A percentile compares a stretch with the other conserved stretches of the same genome.
phyloP scores from a whole-genome alignment of 2,888 invertebrate genomes.

The Auanema sp. region DNA sequence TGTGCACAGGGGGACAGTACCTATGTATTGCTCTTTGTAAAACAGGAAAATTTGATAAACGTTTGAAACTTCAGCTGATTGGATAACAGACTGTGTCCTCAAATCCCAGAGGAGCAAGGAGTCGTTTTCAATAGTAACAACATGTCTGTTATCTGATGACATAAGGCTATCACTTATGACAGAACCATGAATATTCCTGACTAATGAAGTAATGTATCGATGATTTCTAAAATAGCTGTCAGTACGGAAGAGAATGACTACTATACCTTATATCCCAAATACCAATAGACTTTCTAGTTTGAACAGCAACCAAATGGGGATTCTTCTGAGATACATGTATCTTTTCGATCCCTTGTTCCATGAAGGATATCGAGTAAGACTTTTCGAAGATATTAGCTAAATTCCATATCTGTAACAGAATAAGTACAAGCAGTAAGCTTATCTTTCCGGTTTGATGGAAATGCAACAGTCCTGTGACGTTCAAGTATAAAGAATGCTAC shows the following conservation, averaged over 20 bases:
- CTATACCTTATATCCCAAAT: constrained; percentile 73
- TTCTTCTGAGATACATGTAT: constrained; percentile 74
- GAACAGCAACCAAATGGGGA: constrained; percentile 80
- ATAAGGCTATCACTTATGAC: constrained; percentile 52
- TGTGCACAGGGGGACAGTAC: constrained; percentile 8
- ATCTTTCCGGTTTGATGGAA: neutral
- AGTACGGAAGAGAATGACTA: no score
- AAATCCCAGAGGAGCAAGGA: constrained; percentile 56
- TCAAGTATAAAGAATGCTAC: constrained; percentile 67
- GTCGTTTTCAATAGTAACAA: constrained; percentile 42
- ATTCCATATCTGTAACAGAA: constrained; percentile 76
- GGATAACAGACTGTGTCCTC: constrained; percentile 51
- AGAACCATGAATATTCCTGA: constrained; percentile 55
- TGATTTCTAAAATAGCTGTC: constrained; percentile 33
- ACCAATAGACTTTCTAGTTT: constrained; percentile 89
- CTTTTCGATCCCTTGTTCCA: constrained; percentile 90
- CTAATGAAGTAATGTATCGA: constrained; percentile 51
- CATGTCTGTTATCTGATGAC: constrained; percentile 43
- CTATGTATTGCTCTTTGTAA: constrained; percentile 45
- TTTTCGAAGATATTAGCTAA: constrained; percentile 98
- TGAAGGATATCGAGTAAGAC: constrained; percentile 90
- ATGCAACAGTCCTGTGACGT: neutral
- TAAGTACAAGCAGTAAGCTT: neutral
- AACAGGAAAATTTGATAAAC: constrained; percentile 50
- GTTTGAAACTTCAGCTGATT: constrained; percentile 42